phyloP scores from a whole-genome alignment of 1,140 invertebrate genomes.

The Euura lappo region DNA sequence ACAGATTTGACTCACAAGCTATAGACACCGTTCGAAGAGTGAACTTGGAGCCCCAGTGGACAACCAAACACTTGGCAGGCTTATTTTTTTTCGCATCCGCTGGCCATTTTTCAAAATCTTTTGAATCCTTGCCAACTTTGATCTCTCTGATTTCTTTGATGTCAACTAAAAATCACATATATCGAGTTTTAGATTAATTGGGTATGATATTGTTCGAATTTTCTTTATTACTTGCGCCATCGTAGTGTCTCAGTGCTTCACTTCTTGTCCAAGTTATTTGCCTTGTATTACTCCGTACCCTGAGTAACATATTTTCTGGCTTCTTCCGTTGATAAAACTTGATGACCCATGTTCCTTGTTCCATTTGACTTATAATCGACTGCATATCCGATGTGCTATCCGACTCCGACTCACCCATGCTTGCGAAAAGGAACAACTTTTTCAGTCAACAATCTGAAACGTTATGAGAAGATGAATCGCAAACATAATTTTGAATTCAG shows the following conservation, averaged over 20 bases:
- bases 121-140: slow-evolving; percentile 78
- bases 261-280: slow-evolving; percentile 71
- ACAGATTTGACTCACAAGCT: slow-evolving; percentile 65
- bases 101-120: slow-evolving; percentile 86
- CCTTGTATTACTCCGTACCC: slow-evolving; percentile 79
- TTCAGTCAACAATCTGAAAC: no score
- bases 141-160: slow-evolving; percentile 85
- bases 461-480: no score
- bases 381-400: slow-evolving; percentile 78
- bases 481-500: no score
- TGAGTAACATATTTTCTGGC: slow-evolving; percentile 76
- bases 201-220: not conserved
- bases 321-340: slow-evolving; percentile 79
- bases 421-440: no score
- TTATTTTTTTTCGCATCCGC: slow-evolving; percentile 81
- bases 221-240: slow-evolving; percentile 54
- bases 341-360: slow-evolving; percentile 77
- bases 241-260: slow-evolving; percentile 30
- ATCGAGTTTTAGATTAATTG: not conserved
- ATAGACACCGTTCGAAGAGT: slow-evolving; percentile 82
- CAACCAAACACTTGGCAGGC: slow-evolving; percentile 76
- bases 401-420: slow-evolving; percentile 57
- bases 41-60: slow-evolving; percentile 88
- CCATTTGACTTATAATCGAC: slow-evolving; percentile 67
- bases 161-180: slow-evolving; percentile 64